These are phyloP conservation scores for Brachylomia viminalis DNA, from an alignment of 2,888 invertebrate species.

Conservation along the genomic window DNA sequence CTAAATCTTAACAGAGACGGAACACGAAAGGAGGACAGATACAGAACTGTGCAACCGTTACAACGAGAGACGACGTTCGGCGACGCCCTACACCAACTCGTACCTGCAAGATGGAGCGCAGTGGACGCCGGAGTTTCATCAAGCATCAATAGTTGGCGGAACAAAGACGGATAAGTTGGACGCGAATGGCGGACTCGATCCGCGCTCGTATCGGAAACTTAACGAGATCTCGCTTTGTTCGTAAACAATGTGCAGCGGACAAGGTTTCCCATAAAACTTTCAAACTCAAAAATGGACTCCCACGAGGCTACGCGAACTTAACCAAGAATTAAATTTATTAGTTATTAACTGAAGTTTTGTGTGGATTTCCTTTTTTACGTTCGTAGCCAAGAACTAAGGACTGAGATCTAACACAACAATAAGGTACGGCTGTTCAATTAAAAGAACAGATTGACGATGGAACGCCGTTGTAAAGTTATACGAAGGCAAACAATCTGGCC, in stretches of 20 bases:
- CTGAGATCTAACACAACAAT: conserved; percentile 43
- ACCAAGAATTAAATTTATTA: conserved; percentile 60
- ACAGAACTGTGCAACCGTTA: conserved; percentile 36
- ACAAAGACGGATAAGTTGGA: conserved; percentile 85
- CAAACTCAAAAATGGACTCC: conserved; percentile 78
- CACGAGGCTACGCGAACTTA: conserved; percentile 62
- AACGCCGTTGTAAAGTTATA: conserved; percentile 8
- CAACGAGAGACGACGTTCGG: conserved; percentile 12
- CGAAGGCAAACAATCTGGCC: conserved; percentile 7
- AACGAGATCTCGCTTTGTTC: conserved; percentile 84
- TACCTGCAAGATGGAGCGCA: conserved; percentile 68
- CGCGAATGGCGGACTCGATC: conserved; percentile 77
- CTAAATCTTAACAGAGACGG: conserved; percentile 20
- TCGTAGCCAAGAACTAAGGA: conserved; percentile 32
- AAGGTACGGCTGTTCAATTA: conserved; percentile 15
- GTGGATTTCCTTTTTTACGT: conserved; percentile 62
- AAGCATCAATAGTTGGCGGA: conserved; percentile 82
- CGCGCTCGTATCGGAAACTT: conserved; percentile 77
- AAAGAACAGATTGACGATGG: conserved; percentile 11
- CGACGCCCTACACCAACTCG: conserved; percentile 45
- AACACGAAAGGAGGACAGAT: conserved; percentile 34
- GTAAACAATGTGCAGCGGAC: conserved; percentile 85
- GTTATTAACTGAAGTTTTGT: conserved; percentile 63
- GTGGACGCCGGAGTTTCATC: conserved; percentile 80
- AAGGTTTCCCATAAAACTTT: conserved; percentile 81